A percentile compares a stretch with the other conserved stretches of the same genome.
Conservation (phyloP, 53 echinoderm and acorn worm species). For the Mesocentrotus franciscanus region DNA sequence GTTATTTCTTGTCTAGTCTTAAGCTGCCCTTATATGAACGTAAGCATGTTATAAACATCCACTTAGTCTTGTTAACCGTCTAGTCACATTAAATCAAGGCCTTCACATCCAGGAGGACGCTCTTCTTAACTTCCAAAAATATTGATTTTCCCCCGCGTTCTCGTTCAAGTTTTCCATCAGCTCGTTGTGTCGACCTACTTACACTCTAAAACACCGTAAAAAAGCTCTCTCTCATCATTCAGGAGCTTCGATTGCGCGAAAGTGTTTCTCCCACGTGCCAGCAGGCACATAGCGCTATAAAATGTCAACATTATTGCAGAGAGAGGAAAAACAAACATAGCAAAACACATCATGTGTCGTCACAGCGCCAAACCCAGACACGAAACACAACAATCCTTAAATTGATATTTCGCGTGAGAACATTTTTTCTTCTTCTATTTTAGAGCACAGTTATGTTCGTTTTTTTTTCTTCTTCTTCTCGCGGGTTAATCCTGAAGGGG, state of each 20-base stretch:
- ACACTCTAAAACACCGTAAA: not conserved
- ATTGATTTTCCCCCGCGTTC: not conserved
- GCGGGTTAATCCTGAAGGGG: constrained; percentile 14
- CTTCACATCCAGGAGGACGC: not conserved
- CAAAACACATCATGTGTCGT: constrained; percentile 38
- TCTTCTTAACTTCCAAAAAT: not conserved
- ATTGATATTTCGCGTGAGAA: constrained; percentile 28
- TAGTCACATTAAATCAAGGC: not conserved
- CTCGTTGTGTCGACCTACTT: constrained; percentile 30
- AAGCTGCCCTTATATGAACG: not conserved
- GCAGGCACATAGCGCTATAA: constrained; percentile 2
- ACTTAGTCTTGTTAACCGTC: not conserved
- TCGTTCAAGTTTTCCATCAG: not conserved
- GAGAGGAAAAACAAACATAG: constrained; percentile 23
- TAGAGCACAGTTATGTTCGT: not conserved
- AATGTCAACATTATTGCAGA: constrained; percentile 52
- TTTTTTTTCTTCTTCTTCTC: not conserved
- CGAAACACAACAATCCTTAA: constrained; percentile 12
- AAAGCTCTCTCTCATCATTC: not conserved
- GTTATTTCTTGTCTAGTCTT: not conserved
- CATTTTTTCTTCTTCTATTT: not conserved
- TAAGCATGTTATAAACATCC: not conserved
- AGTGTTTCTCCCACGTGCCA: not conserved
- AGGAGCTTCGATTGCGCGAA: not conserved
- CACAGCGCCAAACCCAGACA: not conserved